Base-by-base conservation (phyloP, 2,113 vertebrate species). In the Blennius ocellaris region DNA sequence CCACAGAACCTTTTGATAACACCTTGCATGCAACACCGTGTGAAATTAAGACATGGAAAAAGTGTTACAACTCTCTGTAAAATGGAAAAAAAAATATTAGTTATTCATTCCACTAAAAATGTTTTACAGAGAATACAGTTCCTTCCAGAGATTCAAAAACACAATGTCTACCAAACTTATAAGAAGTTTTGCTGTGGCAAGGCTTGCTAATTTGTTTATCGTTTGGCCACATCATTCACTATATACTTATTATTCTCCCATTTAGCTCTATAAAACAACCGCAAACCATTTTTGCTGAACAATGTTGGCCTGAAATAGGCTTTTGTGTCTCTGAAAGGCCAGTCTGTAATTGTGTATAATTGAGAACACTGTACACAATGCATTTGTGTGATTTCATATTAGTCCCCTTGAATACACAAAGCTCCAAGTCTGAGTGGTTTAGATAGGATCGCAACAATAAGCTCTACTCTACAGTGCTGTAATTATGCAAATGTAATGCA, bases 401-500 rank as follows among this genome's bases (percentile, higher is more conserved):
- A 84, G 86, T 61, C 76, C 74, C 67, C 80, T 87, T 82, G 75
- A 89, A 84, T 85, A 81, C 83, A 84, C 85, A 85, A 87, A 88
- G 82, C 86, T 84, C 71, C 56, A 69, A 85, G 75, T 83, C 82
- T 89, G 87, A 92, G 89, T 91, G 89, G 82, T 87, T 89, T 62
- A 83, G 88, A 92, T 87, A 88, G 89, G 80, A 92, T 90, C 68
- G 76, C 63, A 83, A 90, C 88, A 90, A 87, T 89, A 90, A 87
- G 80, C 82, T 61, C 78, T 62, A 82, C 78, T 90, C 86, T 60
- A 78, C 78, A 64, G 50, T 30, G 39, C 45, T 76, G 78, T 84
- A 89, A 90, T 91, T 92, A 92, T 92, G 88, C 79, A 91, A 92
- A 92, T 90, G 77, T 10, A 49, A 80, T 87, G 87, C 86, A 77